phyloP scores from a whole-genome alignment of 92 coral and sea anemone genomes.

The Siderastrea radians region DNA sequence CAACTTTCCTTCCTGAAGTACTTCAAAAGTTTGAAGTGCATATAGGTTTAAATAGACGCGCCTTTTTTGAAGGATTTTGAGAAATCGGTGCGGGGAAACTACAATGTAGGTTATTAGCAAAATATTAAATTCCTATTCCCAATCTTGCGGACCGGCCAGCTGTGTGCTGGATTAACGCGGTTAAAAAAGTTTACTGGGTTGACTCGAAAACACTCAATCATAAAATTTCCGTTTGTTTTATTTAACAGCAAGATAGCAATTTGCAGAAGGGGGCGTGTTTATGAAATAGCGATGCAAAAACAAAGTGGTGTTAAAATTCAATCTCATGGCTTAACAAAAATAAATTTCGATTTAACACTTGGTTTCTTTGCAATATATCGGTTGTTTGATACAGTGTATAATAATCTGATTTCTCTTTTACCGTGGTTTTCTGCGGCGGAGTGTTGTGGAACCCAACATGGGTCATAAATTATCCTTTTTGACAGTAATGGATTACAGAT shows the following conservation, averaged over 20 bases:
- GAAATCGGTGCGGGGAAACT: background rate
- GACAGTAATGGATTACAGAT: constrained; percentile 38
- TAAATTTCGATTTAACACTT: background rate
- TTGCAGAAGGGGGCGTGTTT: constrained; percentile 22
- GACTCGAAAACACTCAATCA: background rate
- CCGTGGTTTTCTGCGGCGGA: background rate
- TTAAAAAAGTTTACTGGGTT: background rate
- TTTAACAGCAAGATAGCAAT: constrained; percentile 39
- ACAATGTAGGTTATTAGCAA: background rate
- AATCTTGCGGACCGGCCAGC: background rate
- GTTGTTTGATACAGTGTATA: background rate
- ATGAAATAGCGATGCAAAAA: background rate
- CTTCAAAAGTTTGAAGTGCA: background rate
- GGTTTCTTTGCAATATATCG: background rate
- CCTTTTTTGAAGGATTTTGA: background rate
- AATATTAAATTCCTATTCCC: background rate
- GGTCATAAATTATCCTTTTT: constrained; percentile 45
- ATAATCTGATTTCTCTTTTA: background rate
- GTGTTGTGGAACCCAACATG: background rate
- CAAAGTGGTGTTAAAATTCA: background rate
- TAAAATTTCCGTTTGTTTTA: constrained; percentile 14
- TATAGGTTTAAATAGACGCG: no score
- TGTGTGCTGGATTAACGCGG: background rate
- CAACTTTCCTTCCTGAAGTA: constrained; percentile 5
- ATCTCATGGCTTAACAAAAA: background rate